Percentiles rank a stretch among this genome's conserved stretches.
These are phyloP conservation scores for Phrynosoma blainvillii DNA, from an alignment of 2,113 vertebrate species.

Conservation along the genomic window DNA sequence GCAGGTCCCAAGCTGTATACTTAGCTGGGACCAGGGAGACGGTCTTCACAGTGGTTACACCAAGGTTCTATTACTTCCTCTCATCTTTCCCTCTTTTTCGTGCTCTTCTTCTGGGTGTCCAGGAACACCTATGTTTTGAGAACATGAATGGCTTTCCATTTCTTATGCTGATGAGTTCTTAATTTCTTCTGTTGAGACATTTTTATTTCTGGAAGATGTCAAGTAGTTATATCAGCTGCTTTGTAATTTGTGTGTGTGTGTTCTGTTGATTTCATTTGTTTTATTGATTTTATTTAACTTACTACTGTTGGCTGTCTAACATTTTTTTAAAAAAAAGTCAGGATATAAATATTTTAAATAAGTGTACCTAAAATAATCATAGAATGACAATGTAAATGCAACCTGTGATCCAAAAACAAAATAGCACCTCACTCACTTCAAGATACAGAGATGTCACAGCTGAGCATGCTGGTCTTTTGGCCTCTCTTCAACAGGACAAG, in stretches of 20 bases:
- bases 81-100: neutral
- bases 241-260: neutral
- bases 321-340: neutral
- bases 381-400: neutral
- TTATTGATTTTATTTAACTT: neutral
- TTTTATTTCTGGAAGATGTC: neutral
- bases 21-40: neutral
- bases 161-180: neutral
- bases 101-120: neutral
- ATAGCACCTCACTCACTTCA: too few relatives aligned
- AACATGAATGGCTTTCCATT: neutral
- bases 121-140: neutral
- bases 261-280: neutral
- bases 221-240: neutral
- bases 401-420: neutral
- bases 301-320: neutral
- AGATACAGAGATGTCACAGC: neutral
- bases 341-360: neutral
- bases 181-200: neutral
- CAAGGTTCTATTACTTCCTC: neutral
- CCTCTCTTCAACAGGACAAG: neutral
- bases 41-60: neutral
- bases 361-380: neutral
- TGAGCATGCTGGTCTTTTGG: neutral
- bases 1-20: neutral